Evolutionary conservation across 2,797 vertebrate genomes (phyloP), one percentile per base, ranked within the genome.

Genomic region (Argyrosomus regius): DNA sequence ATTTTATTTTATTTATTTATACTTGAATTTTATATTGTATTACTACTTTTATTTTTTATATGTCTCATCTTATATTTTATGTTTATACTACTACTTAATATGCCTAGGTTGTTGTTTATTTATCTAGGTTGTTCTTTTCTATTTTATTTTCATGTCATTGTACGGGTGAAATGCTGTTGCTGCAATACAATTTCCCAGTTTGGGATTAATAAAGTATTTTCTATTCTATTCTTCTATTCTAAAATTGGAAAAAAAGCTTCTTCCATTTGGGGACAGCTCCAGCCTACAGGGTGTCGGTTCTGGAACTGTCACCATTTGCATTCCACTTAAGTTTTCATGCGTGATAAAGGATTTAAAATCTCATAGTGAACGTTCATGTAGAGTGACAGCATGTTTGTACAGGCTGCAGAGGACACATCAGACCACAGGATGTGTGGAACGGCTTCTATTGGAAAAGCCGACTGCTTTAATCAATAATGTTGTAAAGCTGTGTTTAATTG

Each of bases 401-500:
- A 7, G 57, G 41, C 52, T 24, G 41, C 31, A 24, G 53, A 63
- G 12, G n/a, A 66, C 3, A 48, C 6, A 31, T 46, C 26, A 49
- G 45, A 62, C 48, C 71, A 53, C n/a, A 50, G 45, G 20, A 45
- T 45, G 54, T 43, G 48, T 75, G 63, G 22, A 26, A 53, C 41
- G n/a, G 46, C 48, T 60, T 17, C 1, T 26, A 59, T 18, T 75
- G 63, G n/a, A 54, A 14, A 65, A 49, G 43, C 43, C 53, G 20
- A n/a, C 65, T 28, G 22, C 13, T 62, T 69, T 45, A 54, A 61
- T 77, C 57, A 61, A 39, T 69, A 48, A 20, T 43, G 46, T 52
- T 61, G 39, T 62, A 45, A 68, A 52, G 16, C 41, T 69, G 20
- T 65, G 62, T 62, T 62, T 77, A 69, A 77, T 62, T 46, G 65